Base-by-base conservation (phyloP, 2,888 invertebrate species). In the Rhopalosiphum nymphaeae region DNA sequence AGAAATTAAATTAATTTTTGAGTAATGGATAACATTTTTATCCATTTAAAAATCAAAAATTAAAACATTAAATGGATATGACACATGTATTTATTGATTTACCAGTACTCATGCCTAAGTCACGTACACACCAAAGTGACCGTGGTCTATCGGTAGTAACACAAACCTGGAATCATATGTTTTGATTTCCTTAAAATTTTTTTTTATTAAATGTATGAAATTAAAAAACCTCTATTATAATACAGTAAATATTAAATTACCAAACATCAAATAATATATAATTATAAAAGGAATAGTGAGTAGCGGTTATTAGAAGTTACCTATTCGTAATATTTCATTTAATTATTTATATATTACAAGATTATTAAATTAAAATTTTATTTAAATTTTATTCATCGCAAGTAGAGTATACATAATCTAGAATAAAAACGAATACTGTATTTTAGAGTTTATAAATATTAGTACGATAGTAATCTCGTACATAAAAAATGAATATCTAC, bases 71-170 rank as follows among this genome's bases (percentile, higher is more conserved):
- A 67, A 4, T n/a, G 16, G 21, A 67, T 67, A n/a, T n/a, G 13
- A 67, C 67, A n/a, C n/a, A n/a, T 67, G n/a, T n/a, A 67, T 67
- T 67, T 67, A 67, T 67, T 67, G 67, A 67, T 67, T 67, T 67
- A n/a, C 5, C 1, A 67, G 67, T n/a, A 13, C n/a, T 67, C 4
- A 67, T n/a, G 29, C 61, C 26, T 57, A 9, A 11, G 5, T n/a
- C n/a, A n/a, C n/a, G 53, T n/a, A 67, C 3, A 3, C 29, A 29
- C 61, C 13, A 67, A 67, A n/a, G n/a, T 67, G 16, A 49, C 53
- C 21, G 3, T 5, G 44, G 44, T 4, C 21, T 13, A 53, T 53
- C 53, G n/a, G 11, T 29, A 61, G 29, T 3, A 29, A 67, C n/a
- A 67, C 61, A n/a, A n/a, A 67, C 21, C 53, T n/a, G 4, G n/a